phyloP scores from a whole-genome alignment of 2,888 invertebrate species.

The Eurytoma adleriae region DNA sequence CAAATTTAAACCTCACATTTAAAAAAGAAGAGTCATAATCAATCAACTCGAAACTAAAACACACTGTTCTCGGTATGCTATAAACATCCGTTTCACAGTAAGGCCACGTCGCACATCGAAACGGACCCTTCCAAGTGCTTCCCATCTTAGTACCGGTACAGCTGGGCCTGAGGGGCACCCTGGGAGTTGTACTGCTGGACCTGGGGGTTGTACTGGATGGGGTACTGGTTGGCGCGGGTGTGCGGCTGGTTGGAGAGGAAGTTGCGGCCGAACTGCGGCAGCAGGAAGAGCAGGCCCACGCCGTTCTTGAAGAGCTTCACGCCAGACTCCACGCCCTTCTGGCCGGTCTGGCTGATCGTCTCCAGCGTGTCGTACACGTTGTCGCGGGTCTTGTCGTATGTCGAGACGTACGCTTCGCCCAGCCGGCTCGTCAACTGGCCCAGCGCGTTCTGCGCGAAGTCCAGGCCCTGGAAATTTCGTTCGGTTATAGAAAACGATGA shows the following conservation, averaged over 20 bases:
- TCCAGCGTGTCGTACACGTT: constrained; percentile 20
- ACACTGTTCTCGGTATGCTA: too few species aligned
- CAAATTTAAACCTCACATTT: too few species aligned
- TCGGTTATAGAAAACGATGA: too few species aligned
- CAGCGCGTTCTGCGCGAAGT: neutral
- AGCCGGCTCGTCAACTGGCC: constrained; percentile 1
- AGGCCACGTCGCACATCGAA: too few species aligned
- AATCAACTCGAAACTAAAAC: too few species aligned
- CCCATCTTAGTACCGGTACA: too few species aligned
- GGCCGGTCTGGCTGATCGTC: constrained; percentile 11
- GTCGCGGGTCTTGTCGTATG: constrained; percentile 26
- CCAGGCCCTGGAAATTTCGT: neutral
- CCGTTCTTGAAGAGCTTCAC: constrained; percentile 25
- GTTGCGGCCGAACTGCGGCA: constrained; percentile 27
- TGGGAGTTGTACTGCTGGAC: neutral
- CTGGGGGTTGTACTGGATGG: neutral
- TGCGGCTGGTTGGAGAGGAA: neutral
- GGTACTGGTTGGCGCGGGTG: neutral
- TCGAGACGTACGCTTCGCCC: constrained; percentile 23
- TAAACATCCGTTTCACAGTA: too few species aligned
- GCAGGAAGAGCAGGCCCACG: constrained; percentile 24
- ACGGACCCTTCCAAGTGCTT: too few species aligned
- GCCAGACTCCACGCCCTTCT: constrained; percentile 22
- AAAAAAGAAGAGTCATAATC: too few species aligned
- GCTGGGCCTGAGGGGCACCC: too few species aligned